A percentile compares a stretch with the other conserved stretches of the same genome.
These are phyloP conservation scores for Bothrops alternatus DNA, from an alignment of 2,797 vertebrate genomes.

Conservation along the genomic window DNA sequence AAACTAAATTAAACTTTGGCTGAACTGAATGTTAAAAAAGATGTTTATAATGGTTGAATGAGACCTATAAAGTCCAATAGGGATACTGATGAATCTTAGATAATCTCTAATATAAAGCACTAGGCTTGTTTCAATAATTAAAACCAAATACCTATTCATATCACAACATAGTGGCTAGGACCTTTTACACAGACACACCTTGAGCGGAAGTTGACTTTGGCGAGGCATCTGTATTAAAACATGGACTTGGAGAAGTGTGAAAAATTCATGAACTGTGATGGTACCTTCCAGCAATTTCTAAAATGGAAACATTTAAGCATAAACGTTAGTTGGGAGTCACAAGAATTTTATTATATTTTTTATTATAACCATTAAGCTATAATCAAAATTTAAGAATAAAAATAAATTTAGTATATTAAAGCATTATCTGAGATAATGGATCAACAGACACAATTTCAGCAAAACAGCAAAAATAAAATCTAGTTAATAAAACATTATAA, in stretches of 20 bases:
- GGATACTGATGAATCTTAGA: not conserved
- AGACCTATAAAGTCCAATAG: not conserved
- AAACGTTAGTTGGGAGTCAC: not conserved
- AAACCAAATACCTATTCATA: not conserved
- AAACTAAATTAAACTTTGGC: not conserved
- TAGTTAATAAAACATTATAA: not conserved
- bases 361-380: not conserved
- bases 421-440: not conserved
- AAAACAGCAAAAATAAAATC: not conserved
- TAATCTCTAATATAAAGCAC: not conserved
- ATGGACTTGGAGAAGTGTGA: constrained; percentile 86
- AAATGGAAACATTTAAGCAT: constrained; percentile 7
- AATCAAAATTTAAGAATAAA: not conserved
- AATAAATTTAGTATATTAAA: not conserved
- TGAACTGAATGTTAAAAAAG: not conserved
- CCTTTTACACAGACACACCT: constrained; percentile 70
- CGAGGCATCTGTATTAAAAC: constrained; percentile 87
- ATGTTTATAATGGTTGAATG: not conserved
- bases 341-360: not conserved
- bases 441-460: not conserved
- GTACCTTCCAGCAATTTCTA: constrained; percentile 85
- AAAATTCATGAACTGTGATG: constrained; percentile 86
- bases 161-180: not conserved
- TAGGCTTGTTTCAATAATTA: not conserved
- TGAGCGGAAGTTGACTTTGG: constrained; percentile 83